These are phyloP conservation scores for Himantopus leucocephalus DNA, from an alignment of 2,113 vertebrate genomes.

Conservation along the genomic window DNA sequence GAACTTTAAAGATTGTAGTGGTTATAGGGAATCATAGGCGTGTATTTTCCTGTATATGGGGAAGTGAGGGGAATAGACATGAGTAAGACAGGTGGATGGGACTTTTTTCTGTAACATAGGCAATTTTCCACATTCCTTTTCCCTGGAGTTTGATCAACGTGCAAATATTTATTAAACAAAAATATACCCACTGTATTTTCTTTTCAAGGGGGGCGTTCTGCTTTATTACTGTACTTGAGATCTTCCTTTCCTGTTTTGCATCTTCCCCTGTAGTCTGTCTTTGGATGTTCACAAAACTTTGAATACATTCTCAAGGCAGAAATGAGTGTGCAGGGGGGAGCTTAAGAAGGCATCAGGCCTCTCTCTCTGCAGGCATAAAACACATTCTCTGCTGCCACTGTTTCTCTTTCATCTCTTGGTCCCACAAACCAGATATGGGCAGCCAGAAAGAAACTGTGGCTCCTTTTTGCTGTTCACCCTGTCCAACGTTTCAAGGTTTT, in stretches of 20 bases:
- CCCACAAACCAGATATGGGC: neutral
- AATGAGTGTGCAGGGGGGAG: neutral
- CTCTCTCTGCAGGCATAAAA: neutral
- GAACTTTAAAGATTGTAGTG: neutral
- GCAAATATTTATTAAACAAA: neutral
- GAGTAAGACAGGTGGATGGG: neutral
- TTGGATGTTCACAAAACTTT: neutral
- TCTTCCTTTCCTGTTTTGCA: neutral
- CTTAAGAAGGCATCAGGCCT: neutral
- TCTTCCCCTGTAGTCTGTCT: neutral
- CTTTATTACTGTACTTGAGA: neutral
- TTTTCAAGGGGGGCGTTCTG: neutral
- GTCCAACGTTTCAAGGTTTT: neutral
- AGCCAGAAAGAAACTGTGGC: neutral
- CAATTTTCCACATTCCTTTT: neutral
- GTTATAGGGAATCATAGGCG: neutral
- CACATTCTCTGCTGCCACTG: neutral
- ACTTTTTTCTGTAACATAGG: neutral
- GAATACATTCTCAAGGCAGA: neutral
- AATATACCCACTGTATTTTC: neutral
- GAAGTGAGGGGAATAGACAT: neutral
- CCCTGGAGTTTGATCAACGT: neutral
- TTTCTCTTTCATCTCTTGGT: neutral
- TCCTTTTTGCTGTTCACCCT: neutral
- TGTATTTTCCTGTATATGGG: neutral